Conservation (phyloP, 1,140 invertebrate species). For the Macrosteles quadrilineatus region DNA sequence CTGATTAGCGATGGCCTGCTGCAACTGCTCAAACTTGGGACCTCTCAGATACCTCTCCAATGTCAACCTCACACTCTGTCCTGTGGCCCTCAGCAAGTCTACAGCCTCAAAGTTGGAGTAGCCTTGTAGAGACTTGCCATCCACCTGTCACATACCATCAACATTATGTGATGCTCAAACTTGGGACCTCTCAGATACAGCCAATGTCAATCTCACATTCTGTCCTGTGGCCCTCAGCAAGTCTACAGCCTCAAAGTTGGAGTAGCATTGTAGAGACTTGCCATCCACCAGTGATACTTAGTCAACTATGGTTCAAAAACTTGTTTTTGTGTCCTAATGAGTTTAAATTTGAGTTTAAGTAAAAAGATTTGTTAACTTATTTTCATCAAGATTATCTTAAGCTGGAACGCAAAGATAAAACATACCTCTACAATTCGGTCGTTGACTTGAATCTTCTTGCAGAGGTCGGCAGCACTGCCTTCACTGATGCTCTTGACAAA, state of each 20-base stretch:
- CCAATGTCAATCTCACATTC: conserved; percentile 81
- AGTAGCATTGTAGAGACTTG: conserved; percentile 88
- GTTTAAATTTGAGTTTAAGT: too few relatives aligned
- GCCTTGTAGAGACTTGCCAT: conserved; percentile 89
- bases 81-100: conserved; percentile 67
- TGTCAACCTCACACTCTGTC: conserved; percentile 80
- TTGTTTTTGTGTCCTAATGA: too few relatives aligned
- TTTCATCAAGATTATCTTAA: too few relatives aligned
- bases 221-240: conserved; percentile 76
- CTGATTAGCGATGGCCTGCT: conserved; percentile 88
- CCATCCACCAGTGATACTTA: conserved; percentile 87
- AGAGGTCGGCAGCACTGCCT: conserved; percentile 91
- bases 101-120: conserved; percentile 94
- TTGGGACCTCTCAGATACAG: conserved; percentile 94
- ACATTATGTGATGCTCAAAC: too few relatives aligned
- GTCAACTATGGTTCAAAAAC: too few relatives aligned
- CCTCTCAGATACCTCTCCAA: conserved; percentile 91
- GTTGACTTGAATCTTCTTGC: conserved; percentile 93
- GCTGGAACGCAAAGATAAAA: too few relatives aligned
- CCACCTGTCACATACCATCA: too few relatives aligned
- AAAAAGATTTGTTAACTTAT: too few relatives aligned
- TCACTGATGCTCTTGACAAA: conserved; percentile 98
- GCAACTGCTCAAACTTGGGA: conserved; percentile 93
- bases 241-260: conserved; percentile 85
- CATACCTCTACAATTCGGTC: conserved; percentile 87